Evolutionary conservation across 2,888 invertebrate species (phyloP), one percentile per base, ranked within the genome.

Genomic region (Ellobium chinense): DNA sequence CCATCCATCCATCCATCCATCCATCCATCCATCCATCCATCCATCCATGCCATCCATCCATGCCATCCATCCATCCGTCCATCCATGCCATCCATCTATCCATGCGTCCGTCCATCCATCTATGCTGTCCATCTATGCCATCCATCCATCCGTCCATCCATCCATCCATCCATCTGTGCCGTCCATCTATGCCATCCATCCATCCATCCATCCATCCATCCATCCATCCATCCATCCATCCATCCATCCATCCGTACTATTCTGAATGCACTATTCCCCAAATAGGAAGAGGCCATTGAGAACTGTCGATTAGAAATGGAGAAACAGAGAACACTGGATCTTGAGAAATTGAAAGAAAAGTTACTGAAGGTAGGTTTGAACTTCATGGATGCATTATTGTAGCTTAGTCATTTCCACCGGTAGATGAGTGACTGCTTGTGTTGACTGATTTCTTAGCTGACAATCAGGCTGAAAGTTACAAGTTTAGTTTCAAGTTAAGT

Each of bases 321-420:
- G 63, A 83, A 85, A 72, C 90, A 91, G 80, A 91, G 91, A 76
- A 85, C 86, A 1, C 81, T 86, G 58, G 92, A 91, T 66, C 81
- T 92, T 82, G 89, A 89, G 27, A 87, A 88, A 80, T 79, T 92
- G 56, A 91, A 91, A 77, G 91, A 91, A 62, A 88, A 88, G 69
- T 84, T 92, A 34, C 87, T 91, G 18, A 88, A 89, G 88, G 92
- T 91, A 82, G 66, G 85, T n/a, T n/a, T n/a, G n/a, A n/a, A n/a
- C n/a, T n/a, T n/a, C n/a, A n/a, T n/a, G n/a, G n/a, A n/a, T n/a
- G n/a, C n/a, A n/a, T n/a, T n/a, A n/a, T n/a, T n/a, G n/a, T n/a
- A n/a, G n/a, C n/a, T n/a, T n/a, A n/a, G n/a, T n/a, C n/a, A n/a
- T n/a, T n/a, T n/a, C n/a, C n/a, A n/a, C n/a, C n/a, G n/a, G n/a